phyloP scores from a whole-genome alignment of 2,797 vertebrate genomes.

The Oryzias sinensis region DNA sequence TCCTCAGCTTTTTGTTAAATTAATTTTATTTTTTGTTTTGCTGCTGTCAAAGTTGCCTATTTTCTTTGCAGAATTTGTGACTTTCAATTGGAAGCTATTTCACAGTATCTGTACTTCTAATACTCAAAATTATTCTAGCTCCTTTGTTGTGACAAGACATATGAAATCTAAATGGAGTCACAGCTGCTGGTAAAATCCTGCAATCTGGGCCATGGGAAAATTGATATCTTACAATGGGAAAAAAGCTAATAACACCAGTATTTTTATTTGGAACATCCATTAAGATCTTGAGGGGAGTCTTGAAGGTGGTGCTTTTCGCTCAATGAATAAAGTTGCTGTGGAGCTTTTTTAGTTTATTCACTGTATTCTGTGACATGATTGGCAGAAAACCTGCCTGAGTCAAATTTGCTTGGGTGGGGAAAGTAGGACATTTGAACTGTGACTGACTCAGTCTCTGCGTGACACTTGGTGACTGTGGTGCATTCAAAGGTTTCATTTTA shows the following conservation, averaged over 20 bases:
- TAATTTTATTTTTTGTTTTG: no score
- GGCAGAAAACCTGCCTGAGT: constrained; percentile 15
- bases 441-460: constrained; percentile 36
- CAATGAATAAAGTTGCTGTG: constrained; percentile 21
- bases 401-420: constrained; percentile 20
- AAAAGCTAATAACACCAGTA: constrained; percentile 8
- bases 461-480: constrained; percentile 15
- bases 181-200: constrained; percentile 40
- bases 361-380: constrained; percentile 24
- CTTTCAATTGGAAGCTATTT: constrained; percentile 1
- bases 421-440: constrained; percentile 51
- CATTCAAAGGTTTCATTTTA: constrained; percentile 40
- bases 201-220: constrained; percentile 42
- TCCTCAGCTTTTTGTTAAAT: no score
- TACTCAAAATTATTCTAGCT: constrained; percentile 13
- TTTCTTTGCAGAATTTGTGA: not conserved
- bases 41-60: no score
- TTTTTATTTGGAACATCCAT: constrained; percentile 7
- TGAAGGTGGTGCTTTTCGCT: constrained; percentile 11
- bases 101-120: constrained; percentile 14
- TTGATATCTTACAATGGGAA: constrained; percentile 28
- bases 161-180: constrained; percentile 29
- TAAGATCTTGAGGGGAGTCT: not conserved
- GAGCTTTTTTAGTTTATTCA: constrained; percentile 16
- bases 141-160: constrained; percentile 33